phyloP scores from a whole-genome alignment of 2,797 vertebrate species.

The Esox lucius region DNA sequence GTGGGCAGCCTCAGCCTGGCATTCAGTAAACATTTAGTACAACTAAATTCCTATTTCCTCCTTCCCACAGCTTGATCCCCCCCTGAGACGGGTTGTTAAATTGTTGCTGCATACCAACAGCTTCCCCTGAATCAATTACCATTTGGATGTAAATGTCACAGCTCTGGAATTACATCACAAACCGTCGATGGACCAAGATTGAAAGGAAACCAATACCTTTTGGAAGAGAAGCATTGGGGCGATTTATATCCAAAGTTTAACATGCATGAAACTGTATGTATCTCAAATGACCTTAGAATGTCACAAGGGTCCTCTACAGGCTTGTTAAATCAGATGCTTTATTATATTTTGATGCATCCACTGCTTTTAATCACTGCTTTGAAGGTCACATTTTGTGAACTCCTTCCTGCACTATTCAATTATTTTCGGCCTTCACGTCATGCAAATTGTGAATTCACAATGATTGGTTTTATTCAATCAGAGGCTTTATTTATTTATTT shows the following conservation, averaged over 20 bases:
- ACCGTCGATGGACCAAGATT: constrained; percentile 53
- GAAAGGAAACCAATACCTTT: constrained; percentile 50
- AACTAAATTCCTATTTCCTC: constrained; percentile 28
- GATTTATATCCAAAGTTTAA: constrained; percentile 34
- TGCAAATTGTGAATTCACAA: too few species aligned
- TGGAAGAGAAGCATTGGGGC: constrained; percentile 13
- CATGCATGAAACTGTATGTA: constrained; percentile 15
- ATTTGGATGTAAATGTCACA: constrained; percentile 73
- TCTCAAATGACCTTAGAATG: constrained; percentile 35
- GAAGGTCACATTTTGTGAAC: too few species aligned
- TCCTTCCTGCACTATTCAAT: too few species aligned
- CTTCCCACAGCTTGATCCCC: constrained; percentile 38
- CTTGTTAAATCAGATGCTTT: background rate
- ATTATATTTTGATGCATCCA: background rate
- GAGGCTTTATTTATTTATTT: too few species aligned
- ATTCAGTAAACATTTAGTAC: constrained; percentile 37
- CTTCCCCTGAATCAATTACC: constrained; percentile 72
- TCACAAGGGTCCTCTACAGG: background rate
- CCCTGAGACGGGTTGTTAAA: constrained; percentile 54
- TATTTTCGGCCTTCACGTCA: too few species aligned
- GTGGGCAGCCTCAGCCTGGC: constrained; percentile 8
- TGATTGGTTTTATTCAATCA: too few species aligned
- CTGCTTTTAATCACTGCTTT: background rate
- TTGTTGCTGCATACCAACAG: constrained; percentile 66
- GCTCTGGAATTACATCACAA: constrained; percentile 50